Evolutionary conservation across 2,797 vertebrate species (phyloP), one percentile per base, ranked within the genome.

Genomic region (Poecilia gillii): DNA sequence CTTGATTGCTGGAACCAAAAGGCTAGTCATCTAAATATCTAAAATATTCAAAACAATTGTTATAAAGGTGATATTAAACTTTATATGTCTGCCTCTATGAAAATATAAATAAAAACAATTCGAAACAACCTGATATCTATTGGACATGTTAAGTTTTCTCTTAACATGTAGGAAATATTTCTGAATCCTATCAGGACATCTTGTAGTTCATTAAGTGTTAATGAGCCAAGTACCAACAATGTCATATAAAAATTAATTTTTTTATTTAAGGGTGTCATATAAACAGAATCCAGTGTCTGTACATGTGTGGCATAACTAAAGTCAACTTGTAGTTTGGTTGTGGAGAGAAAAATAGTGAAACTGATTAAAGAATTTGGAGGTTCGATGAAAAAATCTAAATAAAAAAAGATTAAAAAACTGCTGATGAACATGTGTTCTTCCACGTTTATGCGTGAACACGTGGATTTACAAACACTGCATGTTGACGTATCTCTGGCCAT

Each of bases 401-500:
- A 9, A 28, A 28, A 59, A 45, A 77, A 77, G 72, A 57, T 28
- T 0, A 3, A 31, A 33, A 47, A 23, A 66, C 3, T 3, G 3
- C 3, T n/a, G 4, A 57, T 28, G 25, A 57, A 25, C 51, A n/a
- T n/a, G 12, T 49, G 20, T 23, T 66, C 47, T 28, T 36, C 28
- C 20, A 25, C 16, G 39, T 4, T 20, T 59, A 12, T 33, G 33
- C 47, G n/a, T 33, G 47, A 36, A 53, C 51, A 51, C 20, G 31
- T 74, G 53, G 53, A 55, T 28, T 57, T 28, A 41, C 49, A 49
- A 23, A 47, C 45, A 39, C 62, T 82, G 49, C 80, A 33, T 53
- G 46, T 76, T 70, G 70, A 51, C 74, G 46, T n/a, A 0, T 68
- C 74, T 71, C 28, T 9, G 55, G 84, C 92, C 92, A 93, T 93